Evolutionary conservation across 2,888 invertebrate genomes (phyloP), one percentile per base, ranked within the genome.

Genomic region (Empis livida): DNA sequence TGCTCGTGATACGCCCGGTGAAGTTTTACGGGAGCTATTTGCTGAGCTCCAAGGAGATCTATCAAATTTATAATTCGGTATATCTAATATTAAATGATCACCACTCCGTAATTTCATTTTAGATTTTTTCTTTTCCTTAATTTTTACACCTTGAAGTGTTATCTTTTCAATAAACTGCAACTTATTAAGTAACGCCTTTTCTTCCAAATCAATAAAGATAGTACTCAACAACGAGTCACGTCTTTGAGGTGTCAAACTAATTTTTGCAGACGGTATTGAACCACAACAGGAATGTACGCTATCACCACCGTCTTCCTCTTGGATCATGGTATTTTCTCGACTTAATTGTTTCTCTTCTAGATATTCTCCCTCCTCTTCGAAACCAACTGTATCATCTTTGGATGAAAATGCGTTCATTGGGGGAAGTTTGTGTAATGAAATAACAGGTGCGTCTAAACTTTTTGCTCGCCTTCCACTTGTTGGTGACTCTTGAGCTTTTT

Each of bases 391-490:
- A 61, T 90, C 90, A 62, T 90, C 90, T 68, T 89, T 89, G 20
- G 88, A 87, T 2, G 89, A 90, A 63, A 89, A 88, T 0, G 89
- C 85, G 66, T 88, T 86, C 65, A 85, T 80, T 9, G 87, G 82
- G 14, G 89, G 89, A 39, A 90, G 67, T 58, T 82, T 75, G 64
- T 82, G 84, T 30, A 89, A 68, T 16, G 87, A 82, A 59, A 90
- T 86, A 17, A 89, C 82, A 2, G 89, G 85, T 3, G 88, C 83
- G 58, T 90, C 90, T 53, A 90, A 72, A 49, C 89, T 89, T 67
- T 89, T 88, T 2, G 89, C 84, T 56, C 88, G 74, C 45, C 89
- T 74, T 47, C 84, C 81, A 5, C 82, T 70, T 9, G 81, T 79
- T 5, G 86, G 86, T 0, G 86, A 87, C 53, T 78, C 76, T 57